phyloP scores from a whole-genome alignment of 2,113 vertebrate genomes.

The Anthoscopus minutus region DNA sequence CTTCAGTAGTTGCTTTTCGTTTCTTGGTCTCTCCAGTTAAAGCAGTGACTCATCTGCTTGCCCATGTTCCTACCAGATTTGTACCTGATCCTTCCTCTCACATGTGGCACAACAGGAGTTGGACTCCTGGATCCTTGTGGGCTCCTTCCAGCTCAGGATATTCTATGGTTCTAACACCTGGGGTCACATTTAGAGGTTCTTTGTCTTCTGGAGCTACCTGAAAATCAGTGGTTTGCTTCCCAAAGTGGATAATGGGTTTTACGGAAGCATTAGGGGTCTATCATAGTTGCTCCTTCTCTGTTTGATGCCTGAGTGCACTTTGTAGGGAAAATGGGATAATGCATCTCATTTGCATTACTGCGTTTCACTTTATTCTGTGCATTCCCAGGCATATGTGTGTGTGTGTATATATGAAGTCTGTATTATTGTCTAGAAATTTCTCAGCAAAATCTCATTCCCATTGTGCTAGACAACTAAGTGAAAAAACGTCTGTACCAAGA shows the following conservation, averaged over 20 bases:
- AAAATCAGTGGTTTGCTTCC: not conserved
- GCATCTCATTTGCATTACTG: not conserved
- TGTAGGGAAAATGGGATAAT: not conserved
- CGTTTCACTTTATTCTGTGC: not conserved
- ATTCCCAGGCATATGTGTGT: not conserved
- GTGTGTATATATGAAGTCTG: not conserved
- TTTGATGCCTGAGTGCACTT: not conserved
- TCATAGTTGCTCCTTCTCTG: not conserved
- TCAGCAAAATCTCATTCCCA: not conserved
- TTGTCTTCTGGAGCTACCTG: not conserved
- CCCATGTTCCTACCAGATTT: not conserved
- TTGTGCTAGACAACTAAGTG: slow-evolving; percentile 55
- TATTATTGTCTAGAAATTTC: slow-evolving; percentile 46
- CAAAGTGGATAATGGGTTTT: not conserved
- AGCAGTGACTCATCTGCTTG: not conserved
- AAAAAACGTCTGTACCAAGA: slow-evolving; percentile 50
- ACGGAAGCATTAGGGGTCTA: not conserved
- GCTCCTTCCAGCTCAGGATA: not conserved
- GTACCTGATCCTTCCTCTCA: not conserved
- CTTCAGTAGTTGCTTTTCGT: not conserved
- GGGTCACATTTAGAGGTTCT: not conserved
- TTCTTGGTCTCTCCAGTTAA: not conserved
- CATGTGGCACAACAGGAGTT: rapidly evolving
- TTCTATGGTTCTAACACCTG: too few species aligned
- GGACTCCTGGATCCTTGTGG: not conserved